Conservation (phyloP, 2,797 vertebrate species). For the Karalla daura region DNA sequence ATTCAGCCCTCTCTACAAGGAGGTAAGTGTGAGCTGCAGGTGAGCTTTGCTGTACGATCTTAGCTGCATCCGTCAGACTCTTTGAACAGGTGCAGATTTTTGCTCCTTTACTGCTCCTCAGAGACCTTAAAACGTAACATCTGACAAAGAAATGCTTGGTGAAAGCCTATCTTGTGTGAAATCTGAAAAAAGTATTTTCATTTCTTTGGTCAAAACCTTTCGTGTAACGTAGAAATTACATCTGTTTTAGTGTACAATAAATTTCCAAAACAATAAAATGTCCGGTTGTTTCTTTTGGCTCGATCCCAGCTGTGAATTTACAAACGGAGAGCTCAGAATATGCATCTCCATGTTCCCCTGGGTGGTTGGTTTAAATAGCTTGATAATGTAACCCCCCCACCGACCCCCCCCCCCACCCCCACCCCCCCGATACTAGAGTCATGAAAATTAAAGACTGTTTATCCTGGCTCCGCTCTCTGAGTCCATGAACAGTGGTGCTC, state of each 20-base stretch:
- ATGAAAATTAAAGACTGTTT: conserved; percentile 1
- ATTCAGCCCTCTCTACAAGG: conserved; percentile 90
- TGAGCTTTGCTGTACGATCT: conserved; percentile 48
- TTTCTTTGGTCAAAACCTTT: background rate
- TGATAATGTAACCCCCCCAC: background rate
- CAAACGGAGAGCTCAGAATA: background rate
- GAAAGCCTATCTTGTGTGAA: conserved; percentile 6
- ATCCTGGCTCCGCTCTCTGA: conserved; percentile 1
- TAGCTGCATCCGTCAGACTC: conserved; percentile 43
- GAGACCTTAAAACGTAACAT: background rate
- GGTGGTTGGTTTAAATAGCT: conserved; percentile 6
- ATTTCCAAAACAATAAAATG: background rate
- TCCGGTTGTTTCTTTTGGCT: background rate
- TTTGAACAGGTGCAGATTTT: conserved; percentile 67
- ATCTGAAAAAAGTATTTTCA: background rate
- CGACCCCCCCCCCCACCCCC: too few species aligned
- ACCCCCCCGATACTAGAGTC: background rate
- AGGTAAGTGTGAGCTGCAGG: conserved; percentile 86
- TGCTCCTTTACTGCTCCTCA: background rate
- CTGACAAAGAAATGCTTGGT: conserved; percentile 1
- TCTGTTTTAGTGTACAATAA: background rate
- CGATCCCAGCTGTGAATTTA: background rate
- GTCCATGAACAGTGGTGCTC: background rate
- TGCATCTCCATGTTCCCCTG: conserved; percentile 14
- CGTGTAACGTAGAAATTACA: background rate